Base-by-base conservation (phyloP, 2,113 vertebrate genomes). In the Chaetodon auriga region DNA sequence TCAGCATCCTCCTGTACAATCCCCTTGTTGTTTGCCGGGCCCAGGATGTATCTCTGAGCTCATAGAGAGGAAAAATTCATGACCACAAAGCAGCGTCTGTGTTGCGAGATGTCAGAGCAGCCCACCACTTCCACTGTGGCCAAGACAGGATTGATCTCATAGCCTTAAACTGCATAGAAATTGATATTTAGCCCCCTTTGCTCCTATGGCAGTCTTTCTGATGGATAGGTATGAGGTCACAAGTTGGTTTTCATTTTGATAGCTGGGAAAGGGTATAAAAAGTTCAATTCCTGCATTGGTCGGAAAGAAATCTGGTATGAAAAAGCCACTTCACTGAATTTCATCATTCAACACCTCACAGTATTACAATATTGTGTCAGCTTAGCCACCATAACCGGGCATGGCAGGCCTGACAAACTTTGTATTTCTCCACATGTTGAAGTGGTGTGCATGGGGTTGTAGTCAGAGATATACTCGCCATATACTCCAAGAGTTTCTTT, bases 31-130 rank as follows among this genome's bases (percentile, higher is more conserved):
- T 94, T 78, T 23, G 46, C 68, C 57, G 25, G 54, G 58, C 83
- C 62, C 89, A 87, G 90, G 90, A 90, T 70, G 82, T 51, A 82
- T 76, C 87, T 84, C 85, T 88, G 82, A 85, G 82, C 90, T 92
- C 82, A 90, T 53, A 80, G 90, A 89, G 82, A 63, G 45, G 78
- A 88, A 88, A 85, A 15, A 82, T 79, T 76, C 80, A 77, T 5
- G 38, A 49, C 81, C 83, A 90, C 85, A 93, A 91, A 90, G 92
- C 75, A 53, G 57, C 43, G 41, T 89, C 86, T 94, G 88, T 84
- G 74, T 36, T 55, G 68, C 63, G 82, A 30, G 72, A 92, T 81
- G 86, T 92, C 89, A 76, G 77, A 63, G 48, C 77, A n/a, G 19
- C 76, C 87, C 92, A 91, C 89, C 43, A 71, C 82, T 87, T 88